Evolutionary conservation across 2,113 vertebrate species (phyloP).

Genomic region (Neomonachus schauinslandi): DNA sequence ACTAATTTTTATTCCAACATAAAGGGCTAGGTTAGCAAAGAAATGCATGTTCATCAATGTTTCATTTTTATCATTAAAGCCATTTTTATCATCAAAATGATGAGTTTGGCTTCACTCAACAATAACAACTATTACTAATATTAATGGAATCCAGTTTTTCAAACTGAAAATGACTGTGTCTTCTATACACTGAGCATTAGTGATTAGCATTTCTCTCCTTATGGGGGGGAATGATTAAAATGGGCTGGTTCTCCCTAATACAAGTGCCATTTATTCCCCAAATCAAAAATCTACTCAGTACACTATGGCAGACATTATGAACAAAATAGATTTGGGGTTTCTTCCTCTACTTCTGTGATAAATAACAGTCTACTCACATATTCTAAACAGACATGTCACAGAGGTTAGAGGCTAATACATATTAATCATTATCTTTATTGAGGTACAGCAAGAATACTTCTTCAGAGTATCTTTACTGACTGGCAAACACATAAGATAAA

Average conservation of each 20-base stretch:
- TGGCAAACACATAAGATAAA: background rate
- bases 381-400: background rate
- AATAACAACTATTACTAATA: slow-evolving; percentile 1
- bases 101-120: background rate
- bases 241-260: background rate
- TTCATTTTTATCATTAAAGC: slow-evolving; percentile 32
- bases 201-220: background rate
- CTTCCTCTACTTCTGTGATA: background rate
- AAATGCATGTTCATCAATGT: background rate
- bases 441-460: background rate
- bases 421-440: background rate
- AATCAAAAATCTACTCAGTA: background rate
- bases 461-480: background rate
- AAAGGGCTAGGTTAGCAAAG: background rate
- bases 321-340: slow-evolving; percentile 3
- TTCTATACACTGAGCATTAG: background rate
- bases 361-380: background rate
- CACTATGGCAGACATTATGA: background rate
- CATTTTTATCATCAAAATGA: slow-evolving; percentile 19
- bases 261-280: background rate
- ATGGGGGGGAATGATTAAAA: background rate
- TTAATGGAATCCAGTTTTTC: background rate
- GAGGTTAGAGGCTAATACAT: background rate
- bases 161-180: background rate
- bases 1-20: background rate